These are phyloP conservation scores for Drosophila merina DNA, from an alignment of 2,888 invertebrate genomes.

Conservation along the genomic window DNA sequence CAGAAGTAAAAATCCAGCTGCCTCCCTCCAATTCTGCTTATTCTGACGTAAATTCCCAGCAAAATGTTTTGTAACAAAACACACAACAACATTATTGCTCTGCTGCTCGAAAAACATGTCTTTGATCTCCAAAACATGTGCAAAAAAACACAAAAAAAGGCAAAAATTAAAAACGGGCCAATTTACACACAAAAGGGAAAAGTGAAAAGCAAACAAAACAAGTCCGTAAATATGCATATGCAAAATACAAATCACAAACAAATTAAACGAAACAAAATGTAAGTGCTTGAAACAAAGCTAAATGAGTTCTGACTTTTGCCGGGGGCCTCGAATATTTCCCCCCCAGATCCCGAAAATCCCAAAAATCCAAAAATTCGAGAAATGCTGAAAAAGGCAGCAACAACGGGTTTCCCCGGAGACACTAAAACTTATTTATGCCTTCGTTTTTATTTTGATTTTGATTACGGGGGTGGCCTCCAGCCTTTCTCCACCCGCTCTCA, in stretches of 20 bases:
- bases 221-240: constrained; percentile 37
- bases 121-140: constrained; percentile 74
- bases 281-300: constrained; percentile 64
- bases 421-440: constrained; percentile 58
- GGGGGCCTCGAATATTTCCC: constrained; percentile 45
- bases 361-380: constrained; percentile 29
- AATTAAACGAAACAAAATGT: constrained; percentile 60
- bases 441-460: constrained; percentile 11
- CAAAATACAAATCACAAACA: constrained; percentile 45
- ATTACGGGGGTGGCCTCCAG: constrained; percentile 33
- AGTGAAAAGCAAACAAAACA: constrained; percentile 48
- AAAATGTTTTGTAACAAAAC: constrained; percentile 49
- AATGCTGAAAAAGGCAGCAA: constrained; percentile 37
- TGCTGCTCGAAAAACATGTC: constrained; percentile 67
- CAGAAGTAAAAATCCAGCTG: constrained; percentile 29
- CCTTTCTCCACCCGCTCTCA: not conserved
- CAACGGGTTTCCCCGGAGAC: constrained; percentile 50
- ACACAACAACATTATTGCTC: constrained; percentile 31
- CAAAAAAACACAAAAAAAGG: constrained; percentile 31
- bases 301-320: constrained; percentile 43
- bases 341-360: too few species aligned
- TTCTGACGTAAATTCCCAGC: constrained; percentile 66
- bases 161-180: constrained; percentile 40
- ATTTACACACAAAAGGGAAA: constrained; percentile 50
- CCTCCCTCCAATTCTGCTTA: constrained; percentile 8